Base-by-base conservation (phyloP, 2,113 vertebrate species). In the Charadrius vociferus region DNA sequence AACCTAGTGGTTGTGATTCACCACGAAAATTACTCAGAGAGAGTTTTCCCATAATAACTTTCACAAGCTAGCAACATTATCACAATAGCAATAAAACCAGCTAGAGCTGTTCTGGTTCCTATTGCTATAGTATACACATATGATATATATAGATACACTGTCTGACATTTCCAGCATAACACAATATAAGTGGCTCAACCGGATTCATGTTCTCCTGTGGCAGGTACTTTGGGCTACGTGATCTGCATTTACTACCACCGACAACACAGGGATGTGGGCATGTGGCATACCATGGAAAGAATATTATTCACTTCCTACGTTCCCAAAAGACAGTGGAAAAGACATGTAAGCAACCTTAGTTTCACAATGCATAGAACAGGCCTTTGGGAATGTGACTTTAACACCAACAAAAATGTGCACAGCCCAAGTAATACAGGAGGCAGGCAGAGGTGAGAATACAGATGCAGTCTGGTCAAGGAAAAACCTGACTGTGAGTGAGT, bases 11-110 rank as follows among this genome's bases (percentile, higher is more conserved):
- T 45, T 81, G 68, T 94, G 93, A 89, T 65, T 93, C 78, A 85
- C 47, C 10, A 7, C 29, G 50, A 91, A 94, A 92, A 93, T 80
- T 74, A 65, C 84, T 63, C 81, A 72, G 37, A 88, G 26, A 72
- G 65, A 62, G 17, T 73, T 92, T 81, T 92, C 67, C 88, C 75
- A 81, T 34, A 37, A 27, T 9, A 12, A 55, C 43, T 79, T 91
- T 70, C 80, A 88, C n/a, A 94, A 86, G 55, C 59, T 23, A 70
- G 49, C n/a, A 90, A 39, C 67, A 58, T 92, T 83, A 89, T 89
- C 77, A 72, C 68, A 90, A 82, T 26, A 90, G 88, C 49, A 94
- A 81, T 34, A 86, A 91, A 96, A 93, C 47, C 61, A 81, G 84
- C 59, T 72, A 84, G 83, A 84, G 81, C 50, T 84, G 80, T 96